A percentile compares a stretch with the other conserved stretches of the same genome.
Conservation (phyloP, 2,113 vertebrate genomes). For the Hypomesus transpacificus region DNA sequence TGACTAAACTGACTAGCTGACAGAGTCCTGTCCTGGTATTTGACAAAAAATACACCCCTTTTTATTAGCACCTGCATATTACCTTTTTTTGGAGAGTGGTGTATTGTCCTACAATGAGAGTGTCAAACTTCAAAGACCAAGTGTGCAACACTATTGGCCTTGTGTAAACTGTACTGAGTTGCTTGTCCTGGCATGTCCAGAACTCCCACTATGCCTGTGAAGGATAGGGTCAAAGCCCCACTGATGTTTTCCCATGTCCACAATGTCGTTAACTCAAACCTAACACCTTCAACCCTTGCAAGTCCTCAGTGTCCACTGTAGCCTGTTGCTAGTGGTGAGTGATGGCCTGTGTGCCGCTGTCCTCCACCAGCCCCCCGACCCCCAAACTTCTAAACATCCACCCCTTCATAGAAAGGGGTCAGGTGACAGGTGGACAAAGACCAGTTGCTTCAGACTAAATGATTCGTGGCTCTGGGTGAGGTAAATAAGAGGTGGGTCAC, state of each 20-base stretch:
- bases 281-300: not conserved
- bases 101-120: not conserved
- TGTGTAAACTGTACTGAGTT: not conserved
- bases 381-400: not conserved
- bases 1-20: conserved; percentile 15
- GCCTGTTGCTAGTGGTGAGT: conserved; percentile 33
- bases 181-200: conserved; percentile 34
- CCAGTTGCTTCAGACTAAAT: conserved; percentile 64
- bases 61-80: not conserved
- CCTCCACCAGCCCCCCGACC: not conserved
- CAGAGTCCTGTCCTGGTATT: not conserved
- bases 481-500: conserved; percentile 59
- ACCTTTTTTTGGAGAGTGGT: not conserved
- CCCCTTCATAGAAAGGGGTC: conserved; percentile 45
- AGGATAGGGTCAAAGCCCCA: conserved; percentile 4
- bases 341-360: conserved; percentile 29
- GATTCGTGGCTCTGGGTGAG: conserved; percentile 57
- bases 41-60: not conserved
- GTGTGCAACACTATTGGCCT: not conserved
- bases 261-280: conserved; percentile 36
- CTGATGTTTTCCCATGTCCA: conserved; percentile 32
- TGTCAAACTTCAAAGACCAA: not conserved
- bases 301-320: not conserved
- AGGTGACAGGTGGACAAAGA: conserved; percentile 72
- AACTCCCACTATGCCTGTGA: conserved; percentile 12